Conservation (phyloP, 2,797 vertebrate species). For the Potorous gilbertii region DNA sequence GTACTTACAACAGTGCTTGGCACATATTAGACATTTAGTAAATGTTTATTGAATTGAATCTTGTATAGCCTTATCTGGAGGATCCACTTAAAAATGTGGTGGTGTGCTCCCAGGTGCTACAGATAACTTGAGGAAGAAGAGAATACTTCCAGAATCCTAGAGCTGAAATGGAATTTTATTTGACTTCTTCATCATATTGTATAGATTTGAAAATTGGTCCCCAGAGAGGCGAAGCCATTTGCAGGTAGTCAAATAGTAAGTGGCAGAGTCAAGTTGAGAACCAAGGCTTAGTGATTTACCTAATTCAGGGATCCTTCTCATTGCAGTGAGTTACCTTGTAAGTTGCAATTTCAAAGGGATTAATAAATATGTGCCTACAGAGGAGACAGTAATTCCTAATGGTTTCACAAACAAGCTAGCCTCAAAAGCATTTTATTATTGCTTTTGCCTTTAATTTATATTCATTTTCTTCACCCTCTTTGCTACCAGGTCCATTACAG, state of each 20-base stretch:
- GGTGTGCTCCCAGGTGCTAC: neutral
- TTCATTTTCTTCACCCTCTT: neutral
- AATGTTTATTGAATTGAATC: neutral
- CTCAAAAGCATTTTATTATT: neutral
- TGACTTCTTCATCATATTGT: neutral
- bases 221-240: neutral
- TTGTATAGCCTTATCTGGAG: neutral
- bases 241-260: neutral
- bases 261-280: neutral
- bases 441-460: neutral
- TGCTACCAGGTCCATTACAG: neutral
- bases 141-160: neutral
- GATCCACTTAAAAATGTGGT: neutral
- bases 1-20: neutral
- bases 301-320: neutral
- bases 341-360: neutral
- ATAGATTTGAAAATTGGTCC: neutral
- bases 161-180: neutral
- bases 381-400: neutral
- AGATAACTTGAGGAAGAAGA: neutral
- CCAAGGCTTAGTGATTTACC: neutral
- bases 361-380: neutral
- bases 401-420: neutral
- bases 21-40: neutral
- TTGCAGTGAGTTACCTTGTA: neutral